A percentile compares a stretch with the other conserved stretches of the same genome.
Conservation (phyloP, 2,113 vertebrate species). For the Gyps fulvus region DNA sequence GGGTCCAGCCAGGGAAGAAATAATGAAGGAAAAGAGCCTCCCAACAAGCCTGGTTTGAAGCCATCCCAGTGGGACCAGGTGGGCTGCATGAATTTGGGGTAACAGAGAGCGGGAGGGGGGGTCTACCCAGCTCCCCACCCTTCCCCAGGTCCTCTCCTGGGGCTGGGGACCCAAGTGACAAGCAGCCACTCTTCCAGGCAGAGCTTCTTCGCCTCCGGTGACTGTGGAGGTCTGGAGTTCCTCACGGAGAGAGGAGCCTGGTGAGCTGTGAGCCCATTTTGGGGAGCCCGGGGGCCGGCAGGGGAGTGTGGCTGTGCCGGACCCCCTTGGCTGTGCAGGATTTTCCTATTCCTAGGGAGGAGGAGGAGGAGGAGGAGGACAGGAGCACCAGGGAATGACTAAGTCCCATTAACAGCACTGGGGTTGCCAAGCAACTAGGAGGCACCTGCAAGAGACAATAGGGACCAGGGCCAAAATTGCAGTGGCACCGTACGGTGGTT, state of each 20-base stretch:
- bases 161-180: not conserved
- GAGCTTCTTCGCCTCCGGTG: accelerated
- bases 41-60: not conserved
- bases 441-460: not conserved
- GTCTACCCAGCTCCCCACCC: not conserved
- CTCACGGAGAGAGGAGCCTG: accelerated
- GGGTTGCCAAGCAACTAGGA: conserved; percentile 17
- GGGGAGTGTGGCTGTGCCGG: accelerated
- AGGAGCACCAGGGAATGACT: not conserved
- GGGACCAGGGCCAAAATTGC: not conserved
- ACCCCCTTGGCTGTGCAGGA: not conserved
- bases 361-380: not conserved
- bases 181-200: not conserved
- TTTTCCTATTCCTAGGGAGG: not conserved
- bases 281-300: accelerated
- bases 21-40: not conserved
- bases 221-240: not conserved
- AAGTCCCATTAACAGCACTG: not conserved
- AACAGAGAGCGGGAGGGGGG: not conserved
- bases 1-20: not conserved
- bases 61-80: not conserved
- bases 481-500: not conserved
- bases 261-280: not conserved
- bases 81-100: not conserved
- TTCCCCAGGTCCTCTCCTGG: not conserved